Conservation (phyloP, 2,888 invertebrate genomes). For the Drosophila algonquin region DNA sequence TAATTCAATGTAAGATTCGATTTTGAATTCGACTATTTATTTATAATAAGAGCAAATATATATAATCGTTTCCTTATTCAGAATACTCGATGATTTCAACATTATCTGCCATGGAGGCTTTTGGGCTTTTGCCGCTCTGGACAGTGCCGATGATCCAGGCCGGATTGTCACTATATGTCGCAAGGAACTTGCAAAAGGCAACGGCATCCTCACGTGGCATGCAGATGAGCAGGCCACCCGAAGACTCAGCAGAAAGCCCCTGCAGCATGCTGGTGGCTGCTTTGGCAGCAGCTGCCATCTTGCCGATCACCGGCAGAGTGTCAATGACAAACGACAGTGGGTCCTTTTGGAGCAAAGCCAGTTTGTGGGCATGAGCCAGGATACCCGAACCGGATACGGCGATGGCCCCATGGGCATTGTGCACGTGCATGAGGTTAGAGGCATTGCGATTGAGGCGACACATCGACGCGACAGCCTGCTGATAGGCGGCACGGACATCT, state of each 20-base stretch:
- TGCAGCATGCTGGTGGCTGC: slow-evolving; percentile 87
- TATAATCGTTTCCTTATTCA: slow-evolving; percentile 88
- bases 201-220: slow-evolving; percentile 96
- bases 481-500: slow-evolving; percentile 92
- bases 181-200: slow-evolving; percentile 97
- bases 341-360: slow-evolving; percentile 92
- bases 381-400: slow-evolving; percentile 94
- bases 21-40: neutral
- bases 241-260: slow-evolving; percentile 93
- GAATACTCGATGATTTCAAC: slow-evolving; percentile 98
- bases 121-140: slow-evolving; percentile 93
- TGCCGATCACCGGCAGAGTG: slow-evolving; percentile 93
- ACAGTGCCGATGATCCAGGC: slow-evolving; percentile 99
- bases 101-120: slow-evolving; percentile 96
- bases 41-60: slow-evolving; percentile 46
- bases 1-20: no score
- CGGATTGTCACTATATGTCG: slow-evolving; percentile 96
- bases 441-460: slow-evolving; percentile 91
- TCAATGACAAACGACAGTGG: slow-evolving; percentile 95
- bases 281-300: slow-evolving; percentile 93
- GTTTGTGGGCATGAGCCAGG: slow-evolving; percentile 92
- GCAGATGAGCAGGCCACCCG: slow-evolving; percentile 94
- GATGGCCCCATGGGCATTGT: slow-evolving; percentile 94
- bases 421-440: slow-evolving; percentile 94
- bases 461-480: slow-evolving; percentile 94